These are phyloP conservation scores for Urophycis tenuis DNA, from an alignment of 2,797 vertebrate species.

Conservation along the genomic window DNA sequence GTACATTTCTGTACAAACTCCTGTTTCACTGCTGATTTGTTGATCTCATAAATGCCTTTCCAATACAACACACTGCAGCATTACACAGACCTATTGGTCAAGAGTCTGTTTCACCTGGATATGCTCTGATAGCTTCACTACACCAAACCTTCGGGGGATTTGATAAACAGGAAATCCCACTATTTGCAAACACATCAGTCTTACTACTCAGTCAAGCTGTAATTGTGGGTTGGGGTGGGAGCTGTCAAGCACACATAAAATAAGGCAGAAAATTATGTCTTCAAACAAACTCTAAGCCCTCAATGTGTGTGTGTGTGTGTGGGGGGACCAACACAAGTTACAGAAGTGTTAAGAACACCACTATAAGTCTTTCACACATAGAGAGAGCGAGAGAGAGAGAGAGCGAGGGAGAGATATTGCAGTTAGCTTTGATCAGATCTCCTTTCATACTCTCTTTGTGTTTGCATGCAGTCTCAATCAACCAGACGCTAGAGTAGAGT, in stretches of 20 bases:
- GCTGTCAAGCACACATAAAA: constrained; percentile 42
- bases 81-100: not conserved
- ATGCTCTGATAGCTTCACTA: not conserved
- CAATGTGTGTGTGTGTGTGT: too few species aligned
- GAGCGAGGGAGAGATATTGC: not conserved
- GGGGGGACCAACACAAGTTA: not conserved
- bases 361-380: too few species aligned
- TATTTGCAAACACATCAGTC: constrained; percentile 41
- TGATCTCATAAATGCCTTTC: not conserved
- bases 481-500: too few species aligned
- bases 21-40: not conserved
- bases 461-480: not conserved
- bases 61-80: not conserved
- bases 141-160: constrained; percentile 5
- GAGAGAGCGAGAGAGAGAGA: not conserved
- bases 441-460: not conserved
- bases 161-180: constrained; percentile 38
- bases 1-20: not conserved
- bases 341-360: not conserved
- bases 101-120: not conserved
- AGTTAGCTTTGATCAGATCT: not conserved
- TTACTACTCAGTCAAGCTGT: constrained; percentile 33
- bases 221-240: constrained; percentile 40
- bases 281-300: constrained; percentile 31
- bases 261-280: constrained; percentile 38